Evolutionary conservation across 2,888 invertebrate species (phyloP).

Genomic region (Caenorhabditis parvicauda): DNA sequence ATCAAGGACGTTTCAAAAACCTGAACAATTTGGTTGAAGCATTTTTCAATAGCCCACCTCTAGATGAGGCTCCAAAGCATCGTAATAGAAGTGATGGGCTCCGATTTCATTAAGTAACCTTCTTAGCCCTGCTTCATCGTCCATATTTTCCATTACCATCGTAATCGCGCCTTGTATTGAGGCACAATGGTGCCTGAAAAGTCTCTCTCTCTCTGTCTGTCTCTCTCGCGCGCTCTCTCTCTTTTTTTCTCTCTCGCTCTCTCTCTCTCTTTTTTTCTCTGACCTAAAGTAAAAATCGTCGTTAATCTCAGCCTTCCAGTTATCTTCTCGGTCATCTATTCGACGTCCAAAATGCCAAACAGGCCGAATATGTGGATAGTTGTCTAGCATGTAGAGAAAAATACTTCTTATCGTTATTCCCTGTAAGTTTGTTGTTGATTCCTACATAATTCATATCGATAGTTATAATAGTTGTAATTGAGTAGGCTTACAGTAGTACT

Average conservation of each 20-base stretch:
- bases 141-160: conserved; percentile 58
- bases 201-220: too few relatives aligned
- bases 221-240: background rate
- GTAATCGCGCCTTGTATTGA: conserved; percentile 56
- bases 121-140: conserved; percentile 37
- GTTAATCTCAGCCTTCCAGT: conserved; percentile 43
- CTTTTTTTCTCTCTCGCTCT: background rate
- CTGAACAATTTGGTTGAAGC: conserved; percentile 9
- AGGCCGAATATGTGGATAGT: conserved; percentile 54
- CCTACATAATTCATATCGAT: too few relatives aligned
- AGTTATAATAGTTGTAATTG: too few relatives aligned
- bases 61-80: conserved; percentile 58
- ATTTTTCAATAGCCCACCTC: conserved; percentile 22
- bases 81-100: conserved; percentile 61
- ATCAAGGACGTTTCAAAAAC: conserved; percentile 51
- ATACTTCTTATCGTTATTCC: conserved; percentile 27
- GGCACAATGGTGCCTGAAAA: conserved; percentile 51
- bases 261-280: background rate
- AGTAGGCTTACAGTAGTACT: background rate
- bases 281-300: conserved; percentile 53
- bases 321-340: conserved; percentile 37
- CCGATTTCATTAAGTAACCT: conserved; percentile 57
- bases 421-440: conserved; percentile 9
- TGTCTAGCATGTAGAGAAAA: conserved; percentile 48
- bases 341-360: conserved; percentile 56